Percentiles rank a stretch among this genome's conserved stretches.
Evolutionary conservation across 2,113 vertebrate species (phyloP).

Genomic region (Festucalex cinctus): DNA sequence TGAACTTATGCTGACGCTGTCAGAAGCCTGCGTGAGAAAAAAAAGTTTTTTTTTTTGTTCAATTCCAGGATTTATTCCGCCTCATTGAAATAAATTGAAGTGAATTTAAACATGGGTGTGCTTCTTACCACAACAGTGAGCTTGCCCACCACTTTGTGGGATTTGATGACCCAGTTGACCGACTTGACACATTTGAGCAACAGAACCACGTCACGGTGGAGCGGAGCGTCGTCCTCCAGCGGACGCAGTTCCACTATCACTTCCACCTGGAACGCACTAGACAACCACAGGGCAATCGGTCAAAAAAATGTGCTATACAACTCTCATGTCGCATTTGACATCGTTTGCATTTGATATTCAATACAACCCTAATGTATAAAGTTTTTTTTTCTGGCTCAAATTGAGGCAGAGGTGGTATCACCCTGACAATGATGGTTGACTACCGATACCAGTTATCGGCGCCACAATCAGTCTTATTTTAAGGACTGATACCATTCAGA

Average conservation of each 20-base stretch:
- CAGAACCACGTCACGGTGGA: constrained; percentile 80
- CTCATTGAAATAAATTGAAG: no score
- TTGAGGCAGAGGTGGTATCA: no score
- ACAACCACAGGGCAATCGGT: background rate
- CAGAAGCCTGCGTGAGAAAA: constrained; percentile 75
- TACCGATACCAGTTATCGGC: no score
- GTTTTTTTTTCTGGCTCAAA: no score
- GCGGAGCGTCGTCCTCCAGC: constrained; percentile 67
- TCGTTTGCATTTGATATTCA: background rate
- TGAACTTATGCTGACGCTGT: constrained; percentile 79
- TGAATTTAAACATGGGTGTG: background rate
- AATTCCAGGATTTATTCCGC: no score
- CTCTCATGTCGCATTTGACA: no score
- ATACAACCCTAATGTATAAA: no score
- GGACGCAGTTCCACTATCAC: constrained; percentile 89
- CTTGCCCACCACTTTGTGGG: constrained; percentile 79
- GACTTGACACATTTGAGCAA: constrained; percentile 88
- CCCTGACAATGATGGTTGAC: no score
- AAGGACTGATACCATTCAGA: no score
- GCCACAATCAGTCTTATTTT: no score
- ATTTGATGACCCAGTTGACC: constrained; percentile 95
- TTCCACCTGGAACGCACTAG: constrained; percentile 94
- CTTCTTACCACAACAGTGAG: constrained; percentile 85
- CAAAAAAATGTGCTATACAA: background rate
- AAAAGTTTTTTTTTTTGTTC: background rate